A percentile compares a stretch with the other conserved stretches of the same genome.
Evolutionary conservation across 1,140 invertebrate species (phyloP).

Genomic region (Pectinophora gossypiella): DNA sequence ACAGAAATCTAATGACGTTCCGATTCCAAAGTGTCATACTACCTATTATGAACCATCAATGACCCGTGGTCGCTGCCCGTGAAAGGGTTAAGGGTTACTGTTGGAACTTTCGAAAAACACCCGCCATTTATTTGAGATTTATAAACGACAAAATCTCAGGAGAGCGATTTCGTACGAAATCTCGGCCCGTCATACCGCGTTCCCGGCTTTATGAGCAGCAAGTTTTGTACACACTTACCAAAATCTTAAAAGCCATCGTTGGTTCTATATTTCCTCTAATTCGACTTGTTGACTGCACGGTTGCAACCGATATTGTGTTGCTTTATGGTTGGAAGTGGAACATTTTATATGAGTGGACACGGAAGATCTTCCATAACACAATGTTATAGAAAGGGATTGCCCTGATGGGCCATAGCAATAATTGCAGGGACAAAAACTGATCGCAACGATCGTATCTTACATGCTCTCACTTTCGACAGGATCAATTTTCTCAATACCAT

Average conservation of each 20-base stretch:
- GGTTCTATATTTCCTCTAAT: conserved; percentile 9
- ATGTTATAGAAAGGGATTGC: conserved; percentile 43
- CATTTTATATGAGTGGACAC: conserved; percentile 49
- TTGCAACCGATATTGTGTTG: conserved; percentile 30
- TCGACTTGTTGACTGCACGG: conserved; percentile 20
- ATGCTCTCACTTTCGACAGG: not conserved
- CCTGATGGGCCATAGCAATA: conserved; percentile 1
- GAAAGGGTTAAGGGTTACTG: no score
- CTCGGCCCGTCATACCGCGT: no score
- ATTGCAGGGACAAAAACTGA: conserved; percentile 2
- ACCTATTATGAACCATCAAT: no score
- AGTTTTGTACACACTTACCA: conserved; percentile 37
- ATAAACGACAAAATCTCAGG: no score
- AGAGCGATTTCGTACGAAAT: no score
- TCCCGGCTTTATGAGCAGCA: not conserved
- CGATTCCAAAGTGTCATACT: no score
- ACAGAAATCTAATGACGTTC: no score
- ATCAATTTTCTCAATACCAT: not conserved
- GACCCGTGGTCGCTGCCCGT: no score
- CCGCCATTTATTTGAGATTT: no score
- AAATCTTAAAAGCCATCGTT: conserved; percentile 36
- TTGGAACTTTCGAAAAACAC: no score
- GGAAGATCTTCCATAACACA: conserved; percentile 26
- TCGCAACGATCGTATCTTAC: not conserved
- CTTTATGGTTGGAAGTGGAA: conserved; percentile 11